Evolutionary conservation across 2,113 vertebrate species (phyloP), one percentile per base, ranked within the genome.

Genomic region (Bothrops jararaca): DNA sequence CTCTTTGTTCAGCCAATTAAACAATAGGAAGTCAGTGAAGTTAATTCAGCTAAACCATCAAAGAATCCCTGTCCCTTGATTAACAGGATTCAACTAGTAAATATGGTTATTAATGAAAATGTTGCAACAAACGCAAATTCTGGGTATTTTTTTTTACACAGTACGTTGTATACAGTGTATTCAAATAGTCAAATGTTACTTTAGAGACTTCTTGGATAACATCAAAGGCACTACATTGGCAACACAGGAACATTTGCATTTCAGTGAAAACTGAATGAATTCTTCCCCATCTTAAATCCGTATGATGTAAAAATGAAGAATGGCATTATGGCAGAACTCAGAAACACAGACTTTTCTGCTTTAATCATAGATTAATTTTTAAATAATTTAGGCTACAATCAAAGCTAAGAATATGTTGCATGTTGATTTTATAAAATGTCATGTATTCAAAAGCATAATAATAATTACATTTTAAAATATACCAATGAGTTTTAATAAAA

Each of bases 401-500:
- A 23, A 64, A 89, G 42, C 60, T 45, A 86, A 88, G 15, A 85
- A 89, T 54, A 53, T 88, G 69, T 60, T 74, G 89, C 85, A 90
- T 89, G 56, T 89, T 89, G 88, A 85, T 93, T 95, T 95, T 45
- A 90, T 89, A 96, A 93, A 93, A 85, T 93, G 80, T 34, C 56
- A 85, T 69, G 91, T 80, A 88, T 87, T n/a, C 92, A 95, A 92
- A 7, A 3, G 89, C 20, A 34, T 12, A 60, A 60, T 20, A 48
- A 48, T 26, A 86, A 57, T 39, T 91, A 95, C 91, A 86, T 90
- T 93, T 95, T 85, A 90, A 91, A 87, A 92, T 91, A 95, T 95
- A 96, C 20, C 95, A 96, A 92, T 93, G 89, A 34, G 90, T 45
- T 95, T 96, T 94, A 95, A 5, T 85, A 94, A 85, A 92, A 95